Evolutionary conservation across 2,888 invertebrate species (phyloP), one percentile per base, ranked within the genome.

Genomic region (Aporophyla nigra): DNA sequence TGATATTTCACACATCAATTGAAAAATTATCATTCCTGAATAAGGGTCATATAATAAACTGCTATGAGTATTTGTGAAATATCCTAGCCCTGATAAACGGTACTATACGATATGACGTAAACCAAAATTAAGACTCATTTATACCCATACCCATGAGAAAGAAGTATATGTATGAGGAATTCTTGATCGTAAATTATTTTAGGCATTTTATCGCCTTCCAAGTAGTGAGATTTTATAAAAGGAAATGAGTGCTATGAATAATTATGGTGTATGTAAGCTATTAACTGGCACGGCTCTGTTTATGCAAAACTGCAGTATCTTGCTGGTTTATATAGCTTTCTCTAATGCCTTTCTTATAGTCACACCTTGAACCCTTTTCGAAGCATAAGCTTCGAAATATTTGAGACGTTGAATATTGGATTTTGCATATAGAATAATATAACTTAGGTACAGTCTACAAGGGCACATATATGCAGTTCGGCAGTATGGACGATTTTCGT

Each of bases 221-320:
- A 21, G 71, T 65, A 74, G 59, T 71, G 43, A 71, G 71, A 74
- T 61, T 49, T 61, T 68, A 65, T 73, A 73, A 74, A 83, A 78
- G 78, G 86, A 83, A 83, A 83, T 83, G 68, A 83, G 83, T 86
- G 78, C 78, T 83, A 78, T 83, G 73, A 83, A 86, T 83, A 77
- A 83, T 83, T 74, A 78, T 78, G 71, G 86, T 78, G 73, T 83
- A 78, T 69, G 63, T 65, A 66, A 61, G 78, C 71, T 71, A 83
- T 86, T 83, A 74, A 83, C 40, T 27, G 43, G 73, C 61, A 16
- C 40, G 53, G 61, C 65, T 66, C 69, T 83, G 86, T 83, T 86
- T 83, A 83, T 83, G 83, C 86, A 86, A 83, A 83, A 74, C 83
- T 83, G 72, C 83, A 68, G 61, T 86, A 73, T 86, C 86, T 86